Evolutionary conservation across 2,888 invertebrate species (phyloP).

Genomic region (Cepaea hortensis): DNA sequence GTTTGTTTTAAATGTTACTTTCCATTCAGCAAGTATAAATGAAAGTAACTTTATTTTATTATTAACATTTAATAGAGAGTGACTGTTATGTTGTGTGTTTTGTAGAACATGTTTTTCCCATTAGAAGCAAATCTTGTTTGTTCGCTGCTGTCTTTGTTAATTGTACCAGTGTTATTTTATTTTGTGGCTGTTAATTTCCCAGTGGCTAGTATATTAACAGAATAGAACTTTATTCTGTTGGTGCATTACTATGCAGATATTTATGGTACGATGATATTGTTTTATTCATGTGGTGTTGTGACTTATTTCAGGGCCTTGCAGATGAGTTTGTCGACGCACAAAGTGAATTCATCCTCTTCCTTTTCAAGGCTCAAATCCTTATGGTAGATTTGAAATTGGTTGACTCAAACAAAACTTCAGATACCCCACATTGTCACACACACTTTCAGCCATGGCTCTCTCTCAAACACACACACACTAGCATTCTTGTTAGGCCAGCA

Average conservation of each 20-base stretch:
- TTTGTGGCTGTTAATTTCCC: not conserved
- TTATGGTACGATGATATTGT: conserved; percentile 15
- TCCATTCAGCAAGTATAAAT: too few relatives aligned
- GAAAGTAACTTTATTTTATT: too few relatives aligned
- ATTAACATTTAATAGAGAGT: too few relatives aligned
- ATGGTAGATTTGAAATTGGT: conserved; percentile 42
- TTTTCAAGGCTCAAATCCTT: conserved; percentile 39
- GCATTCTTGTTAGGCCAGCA: not conserved
- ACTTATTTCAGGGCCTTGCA: conserved; percentile 46
- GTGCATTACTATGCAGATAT: conserved; percentile 18
- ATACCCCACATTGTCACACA: conserved; percentile 21
- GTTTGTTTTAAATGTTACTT: too few relatives aligned
- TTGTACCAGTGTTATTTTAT: not conserved
- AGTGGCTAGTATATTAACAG: not conserved
- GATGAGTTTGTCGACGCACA: conserved; percentile 45
- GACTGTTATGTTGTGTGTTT: too few relatives aligned
- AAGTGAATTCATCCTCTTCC: conserved; percentile 44
- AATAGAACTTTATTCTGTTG: not conserved
- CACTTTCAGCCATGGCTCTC: not conserved
- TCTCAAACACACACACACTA: not conserved
- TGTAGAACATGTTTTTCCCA: too few relatives aligned
- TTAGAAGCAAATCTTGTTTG: not conserved
- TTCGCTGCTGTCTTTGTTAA: not conserved
- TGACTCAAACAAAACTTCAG: conserved; percentile 8
- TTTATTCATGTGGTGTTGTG: conserved; percentile 46